phyloP scores from a whole-genome alignment of 2,113 vertebrate genomes.

The Sturnus vulgaris region DNA sequence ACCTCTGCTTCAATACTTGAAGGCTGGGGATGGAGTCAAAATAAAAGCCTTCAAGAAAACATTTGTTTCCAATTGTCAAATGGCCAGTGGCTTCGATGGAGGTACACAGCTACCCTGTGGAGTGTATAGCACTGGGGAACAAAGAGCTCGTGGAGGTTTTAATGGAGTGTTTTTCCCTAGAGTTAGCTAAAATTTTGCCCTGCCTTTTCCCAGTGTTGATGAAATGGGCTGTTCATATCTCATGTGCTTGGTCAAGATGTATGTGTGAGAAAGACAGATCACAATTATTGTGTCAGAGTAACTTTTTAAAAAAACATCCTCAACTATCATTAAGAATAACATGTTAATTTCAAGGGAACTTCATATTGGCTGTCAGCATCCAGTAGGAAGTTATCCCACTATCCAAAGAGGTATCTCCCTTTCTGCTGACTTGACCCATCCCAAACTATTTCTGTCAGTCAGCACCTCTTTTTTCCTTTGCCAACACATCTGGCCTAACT shows the following conservation, averaged over 20 bases:
- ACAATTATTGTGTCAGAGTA: not conserved
- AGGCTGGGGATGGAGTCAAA: not conserved
- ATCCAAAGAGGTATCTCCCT: not conserved
- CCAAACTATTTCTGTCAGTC: not conserved
- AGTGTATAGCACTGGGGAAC: not conserved
- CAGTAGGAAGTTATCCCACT: not conserved
- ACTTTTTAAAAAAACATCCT: not conserved
- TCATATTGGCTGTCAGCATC: not conserved
- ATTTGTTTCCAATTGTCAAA: not conserved
- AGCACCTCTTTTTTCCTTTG: not conserved
- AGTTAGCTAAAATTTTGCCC: not conserved
- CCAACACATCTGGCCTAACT: not conserved
- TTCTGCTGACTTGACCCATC: not conserved
- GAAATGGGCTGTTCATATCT: not conserved
- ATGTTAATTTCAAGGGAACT: not conserved
- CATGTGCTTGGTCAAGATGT: not conserved
- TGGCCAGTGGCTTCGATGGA: not conserved
- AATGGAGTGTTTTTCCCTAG: not conserved
- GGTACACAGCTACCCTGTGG: not conserved
- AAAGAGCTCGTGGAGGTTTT: not conserved
- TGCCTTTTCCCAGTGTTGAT: not conserved
- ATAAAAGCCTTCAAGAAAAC: not conserved
- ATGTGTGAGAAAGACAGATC: not conserved
- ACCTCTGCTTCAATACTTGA: not conserved
- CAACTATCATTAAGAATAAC: rapidly evolving